Base-by-base conservation (phyloP, 2,888 invertebrate species). In the Caradrina clavipalpis region DNA sequence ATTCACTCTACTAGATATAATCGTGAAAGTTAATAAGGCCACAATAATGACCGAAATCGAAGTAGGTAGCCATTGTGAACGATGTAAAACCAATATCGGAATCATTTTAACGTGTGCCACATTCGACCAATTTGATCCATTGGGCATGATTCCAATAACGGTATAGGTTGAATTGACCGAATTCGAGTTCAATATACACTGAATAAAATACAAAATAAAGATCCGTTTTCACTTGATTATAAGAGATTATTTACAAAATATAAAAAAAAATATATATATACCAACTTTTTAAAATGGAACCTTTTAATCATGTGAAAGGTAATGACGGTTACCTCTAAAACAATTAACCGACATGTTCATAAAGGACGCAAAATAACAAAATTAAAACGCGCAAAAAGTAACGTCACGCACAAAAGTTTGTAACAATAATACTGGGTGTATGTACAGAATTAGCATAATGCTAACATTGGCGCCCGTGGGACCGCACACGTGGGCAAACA, bases 401-500 rank as follows among this genome's bases (percentile, higher is more conserved):
- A 83, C 86, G 76, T 85, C 80, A 87, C 87, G 86, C 85, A 89
- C 88, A 89, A 88, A 91, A 92, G 87, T 90, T 88, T 82, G 83
- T 82, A 90, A 83, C 77, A 93, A 92, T 91, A 93, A 90, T 89
- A 91, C 77, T 59, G 81, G 83, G 83, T 90, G 89, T 90, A 87
- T 91, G 88, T 87, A 86, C 85, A 87, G 83, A 88, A 94, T 95
- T 95, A 93, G 81, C 95, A 95, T 95, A 95, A 93, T 90, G 90
- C 91, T 90, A 94, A 92, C 91, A 91, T 85, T 80, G 73, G 75
- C 79, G 81, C 85, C 88, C 88, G 88, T 95, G 95, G 91, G 95
- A 95, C 88, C 71, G 64, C 73, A 82, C 95, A 95, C 92, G 92
- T 95, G 95, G 88, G 82, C 88, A 92, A 95, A 95, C 90, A 95